Evolutionary conservation across 2,113 vertebrate species (phyloP).

Genomic region (Toxotes jaculatrix): DNA sequence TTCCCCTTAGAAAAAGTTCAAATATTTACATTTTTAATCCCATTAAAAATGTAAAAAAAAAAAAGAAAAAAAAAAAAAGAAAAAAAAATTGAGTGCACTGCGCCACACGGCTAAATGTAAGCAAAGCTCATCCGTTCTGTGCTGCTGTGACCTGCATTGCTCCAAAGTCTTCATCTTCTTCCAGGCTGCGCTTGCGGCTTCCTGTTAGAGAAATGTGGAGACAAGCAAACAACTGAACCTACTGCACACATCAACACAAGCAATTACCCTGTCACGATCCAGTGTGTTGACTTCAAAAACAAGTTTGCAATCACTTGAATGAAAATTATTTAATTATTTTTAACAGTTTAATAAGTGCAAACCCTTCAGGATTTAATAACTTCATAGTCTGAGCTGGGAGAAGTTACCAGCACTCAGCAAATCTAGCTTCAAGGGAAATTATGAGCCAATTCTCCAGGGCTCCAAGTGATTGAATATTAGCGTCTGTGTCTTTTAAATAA

Average conservation of each 20-base stretch:
- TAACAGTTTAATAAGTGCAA: background rate
- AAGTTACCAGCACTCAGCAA: background rate
- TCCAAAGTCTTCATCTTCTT: constrained; percentile 96
- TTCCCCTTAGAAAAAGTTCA: constrained; percentile 78
- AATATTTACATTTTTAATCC: constrained; percentile 87
- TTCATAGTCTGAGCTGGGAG: background rate
- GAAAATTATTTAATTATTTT: too few relatives aligned
- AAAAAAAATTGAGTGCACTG: constrained; percentile 63
- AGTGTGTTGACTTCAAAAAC: background rate
- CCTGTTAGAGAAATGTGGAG: constrained; percentile 79
- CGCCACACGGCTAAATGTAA: constrained; percentile 63
- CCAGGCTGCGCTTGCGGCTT: constrained; percentile 93
- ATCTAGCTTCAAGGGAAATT: background rate
- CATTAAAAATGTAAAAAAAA: constrained; percentile 85
- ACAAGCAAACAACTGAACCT: background rate
- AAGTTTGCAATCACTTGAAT: background rate
- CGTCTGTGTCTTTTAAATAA: background rate
- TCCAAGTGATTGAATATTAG: background rate
- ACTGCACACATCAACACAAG: background rate
- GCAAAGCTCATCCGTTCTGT: constrained; percentile 90
- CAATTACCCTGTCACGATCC: background rate
- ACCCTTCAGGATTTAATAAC: background rate
- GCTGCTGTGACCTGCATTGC: constrained; percentile 93
- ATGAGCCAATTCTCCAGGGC: background rate
- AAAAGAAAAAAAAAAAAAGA: constrained; percentile 67